phyloP scores from a whole-genome alignment of 2,113 vertebrate species.

The Rhea pennata region DNA sequence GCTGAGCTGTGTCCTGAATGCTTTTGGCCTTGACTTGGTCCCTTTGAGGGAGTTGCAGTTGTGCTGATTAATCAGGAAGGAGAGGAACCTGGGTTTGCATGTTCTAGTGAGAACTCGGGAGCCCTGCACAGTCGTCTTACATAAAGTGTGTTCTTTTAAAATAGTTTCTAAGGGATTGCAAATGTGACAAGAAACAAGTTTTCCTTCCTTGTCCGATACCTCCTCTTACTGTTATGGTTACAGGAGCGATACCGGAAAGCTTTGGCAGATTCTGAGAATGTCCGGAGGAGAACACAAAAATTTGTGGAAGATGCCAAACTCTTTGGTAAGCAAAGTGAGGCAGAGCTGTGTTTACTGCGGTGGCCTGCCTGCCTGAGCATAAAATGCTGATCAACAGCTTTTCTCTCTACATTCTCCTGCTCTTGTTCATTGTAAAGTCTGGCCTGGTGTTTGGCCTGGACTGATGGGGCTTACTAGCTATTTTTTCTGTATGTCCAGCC shows the following conservation, averaged over 20 bases:
- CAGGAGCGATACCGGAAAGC: conserved; percentile 83
- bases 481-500: background rate
- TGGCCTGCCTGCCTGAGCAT: background rate
- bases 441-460: background rate
- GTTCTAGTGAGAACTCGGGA: background rate
- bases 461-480: background rate
- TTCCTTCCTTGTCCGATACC: background rate
- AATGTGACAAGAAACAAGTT: background rate
- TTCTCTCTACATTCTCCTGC: background rate
- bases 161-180: background rate
- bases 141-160: background rate
- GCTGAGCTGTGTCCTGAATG: background rate
- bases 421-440: background rate
- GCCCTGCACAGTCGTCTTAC: background rate
- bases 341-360: background rate
- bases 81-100: background rate
- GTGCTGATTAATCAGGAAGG: background rate
- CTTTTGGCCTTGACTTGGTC: background rate
- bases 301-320: conserved; percentile 90
- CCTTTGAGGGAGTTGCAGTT: background rate
- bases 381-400: background rate
- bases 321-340: conserved; percentile 79
- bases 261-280: conserved; percentile 82
- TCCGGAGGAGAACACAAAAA: conserved; percentile 85
- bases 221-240: background rate